Percentiles rank a stretch among this genome's conserved stretches.
These are phyloP conservation scores for Aspiorhynchus laticeps DNA, from an alignment of 2,113 vertebrate species.

Conservation along the genomic window DNA sequence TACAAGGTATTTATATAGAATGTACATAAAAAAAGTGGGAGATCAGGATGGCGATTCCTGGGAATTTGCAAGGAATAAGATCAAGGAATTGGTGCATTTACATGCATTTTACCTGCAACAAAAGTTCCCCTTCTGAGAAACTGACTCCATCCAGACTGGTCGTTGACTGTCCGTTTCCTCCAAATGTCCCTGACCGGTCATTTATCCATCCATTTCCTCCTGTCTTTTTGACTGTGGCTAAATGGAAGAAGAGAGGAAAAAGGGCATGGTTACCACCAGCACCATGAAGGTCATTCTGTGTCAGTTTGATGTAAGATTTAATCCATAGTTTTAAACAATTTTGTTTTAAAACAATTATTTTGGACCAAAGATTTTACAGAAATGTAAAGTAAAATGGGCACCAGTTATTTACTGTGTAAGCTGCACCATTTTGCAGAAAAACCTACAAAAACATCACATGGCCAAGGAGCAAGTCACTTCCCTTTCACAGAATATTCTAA, in stretches of 20 bases:
- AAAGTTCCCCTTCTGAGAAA: slow-evolving; percentile 80
- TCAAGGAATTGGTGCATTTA: slow-evolving; percentile 1
- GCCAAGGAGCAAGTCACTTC: not conserved
- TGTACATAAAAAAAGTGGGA: slow-evolving; percentile 3
- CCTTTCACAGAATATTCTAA: not conserved
- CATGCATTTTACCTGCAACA: slow-evolving; percentile 77
- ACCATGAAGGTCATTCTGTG: not conserved
- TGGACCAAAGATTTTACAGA: not conserved
- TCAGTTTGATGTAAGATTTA: not conserved
- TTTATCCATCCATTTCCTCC: not conserved
- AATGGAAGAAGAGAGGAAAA: slow-evolving; percentile 22
- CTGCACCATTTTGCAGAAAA: too few species aligned
- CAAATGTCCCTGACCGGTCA: slow-evolving; percentile 47
- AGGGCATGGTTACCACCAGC: not conserved
- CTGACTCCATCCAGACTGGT: slow-evolving; percentile 63
- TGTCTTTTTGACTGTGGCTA: slow-evolving; percentile 71
- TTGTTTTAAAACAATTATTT: not conserved
- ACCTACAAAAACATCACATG: not conserved
- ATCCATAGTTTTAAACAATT: not conserved
- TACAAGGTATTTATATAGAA: slow-evolving; percentile 8
- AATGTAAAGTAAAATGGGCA: not conserved
- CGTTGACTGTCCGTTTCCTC: slow-evolving; percentile 29
- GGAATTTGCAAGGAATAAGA: not conserved
- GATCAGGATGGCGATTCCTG: not conserved
- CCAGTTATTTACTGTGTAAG: too few species aligned